A percentile compares a stretch with the other conserved stretches of the same genome.
These are phyloP conservation scores for Neuroscelio doddi DNA, from an alignment of 2,888 invertebrate genomes.

Conservation along the genomic window DNA sequence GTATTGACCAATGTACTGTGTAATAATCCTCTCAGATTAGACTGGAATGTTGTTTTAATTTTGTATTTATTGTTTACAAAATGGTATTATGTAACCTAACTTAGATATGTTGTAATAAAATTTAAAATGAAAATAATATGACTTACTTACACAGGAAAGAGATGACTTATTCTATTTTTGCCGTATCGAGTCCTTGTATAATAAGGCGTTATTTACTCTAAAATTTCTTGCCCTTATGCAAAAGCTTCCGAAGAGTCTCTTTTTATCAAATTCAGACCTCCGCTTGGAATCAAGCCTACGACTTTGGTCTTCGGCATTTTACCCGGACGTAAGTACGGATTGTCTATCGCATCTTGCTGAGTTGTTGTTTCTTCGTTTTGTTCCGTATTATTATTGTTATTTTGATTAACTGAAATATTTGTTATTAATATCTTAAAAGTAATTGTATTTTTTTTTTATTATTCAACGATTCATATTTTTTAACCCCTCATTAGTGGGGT, in stretches of 20 bases:
- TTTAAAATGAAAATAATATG: conserved; percentile 29
- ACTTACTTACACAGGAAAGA: conserved; percentile 41
- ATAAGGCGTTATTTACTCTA: conserved; percentile 21
- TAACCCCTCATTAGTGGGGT: not conserved
- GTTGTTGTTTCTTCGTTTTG: conserved; percentile 63
- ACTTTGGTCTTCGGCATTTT: conserved; percentile 70
- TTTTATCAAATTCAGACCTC: not conserved
- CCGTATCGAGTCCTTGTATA: conserved; percentile 26
- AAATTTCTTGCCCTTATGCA: not conserved
- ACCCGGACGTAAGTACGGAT: conserved; percentile 69
- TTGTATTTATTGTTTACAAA: conserved; percentile 52
- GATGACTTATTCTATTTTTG: conserved; percentile 40
- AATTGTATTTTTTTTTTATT: not conserved
- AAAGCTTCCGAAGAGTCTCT: conserved; percentile 3
- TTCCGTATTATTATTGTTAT: conserved; percentile 54
- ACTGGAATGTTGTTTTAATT: conserved; percentile 56
- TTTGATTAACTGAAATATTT: conserved; percentile 48
- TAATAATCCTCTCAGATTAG: conserved; percentile 47
- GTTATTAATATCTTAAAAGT: not conserved
- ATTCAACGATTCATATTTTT: not conserved
- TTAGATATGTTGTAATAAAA: conserved; percentile 33
- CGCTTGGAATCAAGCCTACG: conserved; percentile 13
- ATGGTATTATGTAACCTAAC: conserved; percentile 36
- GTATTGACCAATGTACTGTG: conserved; percentile 38
- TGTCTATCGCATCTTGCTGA: conserved; percentile 68